phyloP scores from a whole-genome alignment of 2,888 invertebrate species.

The Synergus gifuensis region DNA sequence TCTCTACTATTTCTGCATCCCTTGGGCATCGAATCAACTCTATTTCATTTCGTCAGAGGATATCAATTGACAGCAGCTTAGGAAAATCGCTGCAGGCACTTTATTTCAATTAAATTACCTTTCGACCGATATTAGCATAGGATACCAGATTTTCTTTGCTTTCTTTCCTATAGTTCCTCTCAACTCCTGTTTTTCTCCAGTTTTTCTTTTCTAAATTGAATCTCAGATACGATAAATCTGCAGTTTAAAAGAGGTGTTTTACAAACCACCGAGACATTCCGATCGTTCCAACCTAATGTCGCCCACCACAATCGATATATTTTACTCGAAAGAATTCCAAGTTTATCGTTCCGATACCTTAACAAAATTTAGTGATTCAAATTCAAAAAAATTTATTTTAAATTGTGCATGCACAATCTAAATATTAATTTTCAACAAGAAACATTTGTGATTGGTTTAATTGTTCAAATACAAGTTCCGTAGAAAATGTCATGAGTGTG shows the following conservation, averaged over 20 bases:
- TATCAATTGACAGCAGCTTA: slow-evolving; percentile 66
- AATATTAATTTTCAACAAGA: neutral
- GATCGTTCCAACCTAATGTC: neutral
- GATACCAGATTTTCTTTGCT: slow-evolving; percentile 35
- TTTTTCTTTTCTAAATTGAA: neutral
- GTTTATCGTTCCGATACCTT: no score
- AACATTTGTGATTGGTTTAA: neutral
- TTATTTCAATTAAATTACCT: slow-evolving; percentile 68
- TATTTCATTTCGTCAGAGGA: slow-evolving; percentile 46
- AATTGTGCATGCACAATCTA: no score
- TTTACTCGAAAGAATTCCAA: no score
- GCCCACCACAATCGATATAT: no score
- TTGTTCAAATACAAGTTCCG: neutral
- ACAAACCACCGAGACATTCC: neutral
- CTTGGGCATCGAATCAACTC: slow-evolving; percentile 12
- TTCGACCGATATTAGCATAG: slow-evolving; percentile 52
- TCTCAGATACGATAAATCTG: neutral
- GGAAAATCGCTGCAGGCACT: slow-evolving; percentile 65
- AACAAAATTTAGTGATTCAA: no score
- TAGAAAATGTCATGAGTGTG: neutral
- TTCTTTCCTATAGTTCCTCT: neutral
- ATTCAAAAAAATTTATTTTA: no score
- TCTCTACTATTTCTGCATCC: slow-evolving; percentile 22
- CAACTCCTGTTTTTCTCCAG: neutral
- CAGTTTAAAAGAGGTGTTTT: neutral